These are phyloP conservation scores for Danio kyathit DNA, from an alignment of 2,797 vertebrate species.

Conservation along the genomic window DNA sequence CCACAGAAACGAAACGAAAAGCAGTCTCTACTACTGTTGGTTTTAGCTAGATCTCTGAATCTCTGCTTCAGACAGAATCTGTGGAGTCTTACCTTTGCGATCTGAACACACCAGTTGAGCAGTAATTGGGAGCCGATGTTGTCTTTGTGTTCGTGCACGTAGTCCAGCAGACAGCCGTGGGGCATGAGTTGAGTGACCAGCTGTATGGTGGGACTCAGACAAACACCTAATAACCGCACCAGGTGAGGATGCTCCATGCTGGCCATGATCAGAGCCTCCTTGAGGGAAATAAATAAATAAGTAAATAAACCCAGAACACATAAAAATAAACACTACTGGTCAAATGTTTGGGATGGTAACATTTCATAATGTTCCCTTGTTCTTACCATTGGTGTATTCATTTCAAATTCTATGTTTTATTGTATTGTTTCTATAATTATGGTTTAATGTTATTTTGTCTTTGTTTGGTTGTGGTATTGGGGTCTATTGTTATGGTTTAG, in stretches of 20 bases:
- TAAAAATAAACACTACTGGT: no score
- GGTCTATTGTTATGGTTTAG: no score
- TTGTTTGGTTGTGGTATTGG: no score
- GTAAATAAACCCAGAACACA: no score
- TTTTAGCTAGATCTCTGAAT: not conserved
- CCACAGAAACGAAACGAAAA: not conserved
- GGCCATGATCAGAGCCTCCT: constrained; percentile 99
- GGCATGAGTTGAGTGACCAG: constrained; percentile 98
- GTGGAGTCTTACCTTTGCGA: constrained; percentile 89
- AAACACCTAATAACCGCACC: constrained; percentile 92
- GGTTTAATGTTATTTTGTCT: no score
- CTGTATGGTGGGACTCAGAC: constrained; percentile 96
- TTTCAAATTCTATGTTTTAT: no score
- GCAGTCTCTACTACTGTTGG: not conserved
- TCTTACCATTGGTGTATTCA: no score
- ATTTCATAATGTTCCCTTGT: no score
- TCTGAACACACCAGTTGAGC: constrained; percentile 98
- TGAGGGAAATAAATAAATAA: constrained; percentile 47
- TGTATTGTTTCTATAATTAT: no score
- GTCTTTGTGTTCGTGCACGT: constrained; percentile 96
- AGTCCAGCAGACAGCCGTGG: constrained; percentile 95
- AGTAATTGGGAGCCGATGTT: constrained; percentile 97
- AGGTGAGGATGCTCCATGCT: constrained; percentile 98
- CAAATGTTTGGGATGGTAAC: no score
- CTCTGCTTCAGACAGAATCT: not conserved